These are phyloP conservation scores for Suricata suricatta DNA, from an alignment of 2,113 vertebrate species.

Conservation along the genomic window DNA sequence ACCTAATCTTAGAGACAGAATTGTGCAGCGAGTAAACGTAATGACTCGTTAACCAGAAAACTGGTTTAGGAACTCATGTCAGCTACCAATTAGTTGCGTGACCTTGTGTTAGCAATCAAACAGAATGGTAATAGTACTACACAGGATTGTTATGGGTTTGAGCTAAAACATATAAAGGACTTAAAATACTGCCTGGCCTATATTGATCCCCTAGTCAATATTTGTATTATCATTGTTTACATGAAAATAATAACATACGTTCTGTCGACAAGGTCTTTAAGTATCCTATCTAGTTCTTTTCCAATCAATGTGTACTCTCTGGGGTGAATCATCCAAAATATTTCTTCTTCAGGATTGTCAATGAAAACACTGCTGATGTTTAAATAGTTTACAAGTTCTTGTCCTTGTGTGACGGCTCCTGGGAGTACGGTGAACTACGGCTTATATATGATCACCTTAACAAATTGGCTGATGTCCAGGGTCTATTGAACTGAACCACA, in stretches of 20 bases:
- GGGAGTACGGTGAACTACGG: background rate
- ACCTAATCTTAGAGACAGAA: background rate
- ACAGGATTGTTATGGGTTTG: background rate
- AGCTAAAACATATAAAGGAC: background rate
- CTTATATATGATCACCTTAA: background rate
- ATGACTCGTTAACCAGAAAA: background rate
- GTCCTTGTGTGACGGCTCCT: background rate
- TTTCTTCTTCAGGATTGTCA: background rate
- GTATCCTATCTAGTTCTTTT: background rate
- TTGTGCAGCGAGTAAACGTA: background rate
- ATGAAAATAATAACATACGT: background rate
- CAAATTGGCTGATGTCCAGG: background rate
- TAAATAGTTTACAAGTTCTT: background rate
- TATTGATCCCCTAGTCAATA: background rate
- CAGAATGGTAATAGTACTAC: background rate
- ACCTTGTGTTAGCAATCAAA: background rate
- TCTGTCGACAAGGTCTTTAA: background rate
- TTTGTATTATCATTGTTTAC: background rate
- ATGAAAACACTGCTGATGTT: background rate
- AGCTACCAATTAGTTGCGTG: background rate
- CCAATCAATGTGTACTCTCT: background rate
- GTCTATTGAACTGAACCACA: background rate
- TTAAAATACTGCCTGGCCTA: background rate
- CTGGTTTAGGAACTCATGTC: background rate
- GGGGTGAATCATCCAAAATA: background rate